Evolutionary conservation across 1,140 invertebrate genomes (phyloP).

Genomic region (Paracyclopina nana): DNA sequence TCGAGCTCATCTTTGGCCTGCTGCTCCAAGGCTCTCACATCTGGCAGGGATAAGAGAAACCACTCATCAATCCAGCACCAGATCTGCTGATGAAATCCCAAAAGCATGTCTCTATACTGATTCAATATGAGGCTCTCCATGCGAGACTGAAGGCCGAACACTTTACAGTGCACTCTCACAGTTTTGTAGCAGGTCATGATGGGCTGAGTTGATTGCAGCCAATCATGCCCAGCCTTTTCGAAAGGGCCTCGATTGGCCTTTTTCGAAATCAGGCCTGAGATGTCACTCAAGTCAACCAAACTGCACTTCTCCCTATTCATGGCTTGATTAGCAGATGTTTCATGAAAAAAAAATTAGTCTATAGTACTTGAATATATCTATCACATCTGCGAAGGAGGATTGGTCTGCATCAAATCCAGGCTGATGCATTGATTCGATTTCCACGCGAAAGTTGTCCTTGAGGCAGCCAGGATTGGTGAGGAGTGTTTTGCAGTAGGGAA

Average conservation of each 20-base stretch:
- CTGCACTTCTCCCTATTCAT: slow-evolving; percentile 67
- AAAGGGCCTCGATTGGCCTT: slow-evolving; percentile 90
- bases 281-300: slow-evolving; percentile 61
- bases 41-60: slow-evolving; percentile 82
- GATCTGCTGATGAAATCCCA: slow-evolving; percentile 93
- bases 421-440: slow-evolving; percentile 88
- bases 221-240: slow-evolving; percentile 42
- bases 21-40: slow-evolving; percentile 78
- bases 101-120: slow-evolving; percentile 81
- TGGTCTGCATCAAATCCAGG: no score
- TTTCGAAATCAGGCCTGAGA: slow-evolving; percentile 84
- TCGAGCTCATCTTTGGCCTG: slow-evolving; percentile 77
- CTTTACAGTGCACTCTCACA: slow-evolving; percentile 94
- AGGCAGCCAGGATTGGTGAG: slow-evolving; percentile 68
- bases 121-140: slow-evolving; percentile 90
- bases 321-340: slow-evolving; percentile 72
- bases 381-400: no score
- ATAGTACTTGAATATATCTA: no score
- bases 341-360: no score
- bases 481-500: slow-evolving; percentile 95
- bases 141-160: slow-evolving; percentile 87
- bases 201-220: slow-evolving; percentile 56
- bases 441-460: slow-evolving; percentile 92
- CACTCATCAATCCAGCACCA: slow-evolving; percentile 92
- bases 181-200: slow-evolving; percentile 98